Conservation (phyloP, 1,140 invertebrate species). For the Radopholus similis region DNA sequence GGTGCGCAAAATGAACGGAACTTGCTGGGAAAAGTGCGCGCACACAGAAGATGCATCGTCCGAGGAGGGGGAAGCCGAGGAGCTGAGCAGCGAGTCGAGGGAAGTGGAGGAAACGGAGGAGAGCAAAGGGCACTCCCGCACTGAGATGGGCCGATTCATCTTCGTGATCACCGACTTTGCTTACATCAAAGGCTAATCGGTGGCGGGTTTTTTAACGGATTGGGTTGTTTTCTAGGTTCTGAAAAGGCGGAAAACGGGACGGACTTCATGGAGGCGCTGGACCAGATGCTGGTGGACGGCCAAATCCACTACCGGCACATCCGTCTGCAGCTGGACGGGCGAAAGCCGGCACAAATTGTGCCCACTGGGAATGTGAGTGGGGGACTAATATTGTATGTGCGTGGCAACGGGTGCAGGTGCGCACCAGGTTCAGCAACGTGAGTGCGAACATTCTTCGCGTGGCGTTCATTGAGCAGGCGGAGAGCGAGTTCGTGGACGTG, state of each 20-base stretch:
- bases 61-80: neutral
- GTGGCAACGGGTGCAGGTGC: neutral
- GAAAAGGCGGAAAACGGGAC: neutral
- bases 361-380: neutral
- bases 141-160: neutral
- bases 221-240: too few species aligned
- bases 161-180: conserved; percentile 12
- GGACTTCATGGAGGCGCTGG: neutral
- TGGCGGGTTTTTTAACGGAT: too few species aligned
- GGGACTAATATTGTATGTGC: neutral
- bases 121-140: too few species aligned
- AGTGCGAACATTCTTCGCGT: conserved; percentile 3
- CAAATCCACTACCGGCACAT: neutral
- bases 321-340: neutral
- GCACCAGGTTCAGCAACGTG: neutral
- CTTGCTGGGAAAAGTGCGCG: neutral
- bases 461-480: neutral
- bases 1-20: neutral
- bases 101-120: too few species aligned
- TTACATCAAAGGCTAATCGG: neutral
- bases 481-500: neutral
- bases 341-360: neutral
- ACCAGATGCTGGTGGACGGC: neutral
- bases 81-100: too few species aligned
- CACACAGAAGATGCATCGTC: neutral